Evolutionary conservation across 2,113 vertebrate species (phyloP), one percentile per base, ranked within the genome.

Genomic region (Aspiorhynchus laticeps): DNA sequence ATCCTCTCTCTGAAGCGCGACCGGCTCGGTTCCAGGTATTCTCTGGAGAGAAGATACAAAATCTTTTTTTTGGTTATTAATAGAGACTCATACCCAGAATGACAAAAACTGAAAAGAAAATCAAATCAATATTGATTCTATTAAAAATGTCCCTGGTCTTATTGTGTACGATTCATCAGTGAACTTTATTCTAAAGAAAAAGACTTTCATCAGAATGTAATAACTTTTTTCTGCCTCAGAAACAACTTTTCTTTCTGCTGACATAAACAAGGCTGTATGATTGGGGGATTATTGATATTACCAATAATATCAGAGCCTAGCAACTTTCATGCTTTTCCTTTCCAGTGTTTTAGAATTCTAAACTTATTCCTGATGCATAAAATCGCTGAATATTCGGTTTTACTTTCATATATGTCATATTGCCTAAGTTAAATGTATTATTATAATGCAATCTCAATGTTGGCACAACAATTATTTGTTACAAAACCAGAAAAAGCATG

Each of bases 181-280:
- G 24, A 61, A 46, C 6, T 46, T 73, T 73, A 73, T 73, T 73
- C 69, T 12, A 73, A 38, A 73, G 36, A 73, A n/a, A 73, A 41
- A 36, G 17, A 4, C 33, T 41, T 41, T 7, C 12, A 43, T 75
- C 41, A 15, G 7, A 75, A 26, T 28, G 2, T 46, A 75, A 75
- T 76, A 76, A 48, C 12, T 28, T 76, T 76, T 76, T 24, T 14
- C 9, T 11, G 24, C 6, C 73, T 46, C 41, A 46, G 36, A 76
- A 76, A 46, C 14, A 76, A 48, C 21, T 41, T 73, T 73, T 73
- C 41, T 75, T 75, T 75, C 41, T 75, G 73, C 73, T 75, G 41
- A 46, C 73, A 46, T 46, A 46, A 75, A 43, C 36, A 73, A 41
- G 36, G 10, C 2, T 41, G 36, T 21, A 48, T 26, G n/a, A n/a